These are phyloP conservation scores for Paramormyrops kingsleyae DNA, from an alignment of 2,113 vertebrate species.

Conservation along the genomic window DNA sequence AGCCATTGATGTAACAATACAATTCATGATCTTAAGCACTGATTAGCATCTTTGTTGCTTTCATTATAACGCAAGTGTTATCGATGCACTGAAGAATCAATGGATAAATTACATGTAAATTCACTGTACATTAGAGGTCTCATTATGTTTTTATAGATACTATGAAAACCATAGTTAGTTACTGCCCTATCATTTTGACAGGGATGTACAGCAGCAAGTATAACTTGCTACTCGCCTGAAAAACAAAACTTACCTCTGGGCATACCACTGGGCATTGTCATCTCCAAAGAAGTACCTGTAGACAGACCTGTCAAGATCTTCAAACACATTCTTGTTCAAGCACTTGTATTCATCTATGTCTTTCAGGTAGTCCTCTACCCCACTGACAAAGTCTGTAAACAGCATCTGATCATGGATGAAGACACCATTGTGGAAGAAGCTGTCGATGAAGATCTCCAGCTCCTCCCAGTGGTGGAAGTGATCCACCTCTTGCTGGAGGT, in stretches of 20 bases:
- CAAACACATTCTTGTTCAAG: constrained; percentile 62
- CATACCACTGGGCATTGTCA: constrained; percentile 55
- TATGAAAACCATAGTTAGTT: not conserved
- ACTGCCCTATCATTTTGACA: not conserved
- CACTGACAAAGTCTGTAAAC: constrained; percentile 87
- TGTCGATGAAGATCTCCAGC: constrained; percentile 74
- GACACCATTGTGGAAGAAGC: constrained; percentile 82
- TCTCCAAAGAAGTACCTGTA: constrained; percentile 85
- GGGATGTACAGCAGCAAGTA: not conserved
- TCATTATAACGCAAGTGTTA: not conserved
- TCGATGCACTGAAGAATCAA: not conserved
- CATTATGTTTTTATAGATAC: not conserved
- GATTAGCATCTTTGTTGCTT: not conserved
- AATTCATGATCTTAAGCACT: not conserved
- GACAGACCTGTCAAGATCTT: constrained; percentile 80
- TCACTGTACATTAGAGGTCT: not conserved
- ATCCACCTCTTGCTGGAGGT: constrained; percentile 75
- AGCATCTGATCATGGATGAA: constrained; percentile 93
- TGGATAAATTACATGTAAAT: not conserved
- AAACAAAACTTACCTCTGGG: constrained; percentile 68
- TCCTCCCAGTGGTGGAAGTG: constrained; percentile 89
- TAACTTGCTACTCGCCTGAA: not conserved
- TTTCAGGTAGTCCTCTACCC: constrained; percentile 80
- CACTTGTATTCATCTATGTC: constrained; percentile 75
- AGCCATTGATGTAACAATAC: not conserved